Evolutionary conservation across 2,888 invertebrate genomes (phyloP).

Genomic region (Caenorhabditis japonica): DNA sequence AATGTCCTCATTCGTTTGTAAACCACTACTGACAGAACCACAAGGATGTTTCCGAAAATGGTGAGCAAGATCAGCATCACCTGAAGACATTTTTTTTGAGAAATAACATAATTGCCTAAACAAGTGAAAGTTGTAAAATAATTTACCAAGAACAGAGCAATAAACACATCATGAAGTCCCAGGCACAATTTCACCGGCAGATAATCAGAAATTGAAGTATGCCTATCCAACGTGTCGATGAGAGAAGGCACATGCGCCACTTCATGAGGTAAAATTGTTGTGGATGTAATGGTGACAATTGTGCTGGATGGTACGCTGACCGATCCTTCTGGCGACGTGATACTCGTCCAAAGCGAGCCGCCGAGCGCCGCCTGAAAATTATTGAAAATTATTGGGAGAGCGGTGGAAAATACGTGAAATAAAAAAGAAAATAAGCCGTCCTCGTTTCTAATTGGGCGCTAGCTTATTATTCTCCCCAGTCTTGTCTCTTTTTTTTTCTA

Average conservation of each 20-base stretch:
- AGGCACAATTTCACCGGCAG: constrained; percentile 64
- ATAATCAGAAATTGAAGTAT: constrained; percentile 32
- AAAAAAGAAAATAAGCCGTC: constrained; percentile 11
- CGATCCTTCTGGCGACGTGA: constrained; percentile 44
- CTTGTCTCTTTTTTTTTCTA: constrained; percentile 11
- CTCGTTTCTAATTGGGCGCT: constrained; percentile 18
- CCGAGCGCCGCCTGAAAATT: constrained; percentile 56
- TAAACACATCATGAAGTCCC: constrained; percentile 73
- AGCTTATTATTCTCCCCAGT: constrained; percentile 28
- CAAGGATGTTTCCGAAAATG: constrained; percentile 77
- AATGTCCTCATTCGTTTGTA: constrained; percentile 78
- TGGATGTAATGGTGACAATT: constrained; percentile 23
- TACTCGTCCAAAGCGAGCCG: constrained; percentile 53
- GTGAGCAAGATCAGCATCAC: constrained; percentile 75
- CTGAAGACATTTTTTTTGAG: constrained; percentile 53
- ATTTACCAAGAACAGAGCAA: constrained; percentile 64
- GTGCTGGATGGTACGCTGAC: constrained; percentile 26
- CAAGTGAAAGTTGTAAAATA: not conserved
- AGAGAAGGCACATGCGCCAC: constrained; percentile 15
- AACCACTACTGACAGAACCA: constrained; percentile 77
- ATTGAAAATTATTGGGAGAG: not conserved
- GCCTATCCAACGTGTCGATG: constrained; percentile 31
- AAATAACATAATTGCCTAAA: too few relatives aligned
- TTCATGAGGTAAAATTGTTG: constrained; percentile 9
- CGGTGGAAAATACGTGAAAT: constrained; percentile 6